A percentile compares a stretch with the other conserved stretches of the same genome.
phyloP scores from a whole-genome alignment of 92 coral and sea anemone species.

The Porites evermanni region DNA sequence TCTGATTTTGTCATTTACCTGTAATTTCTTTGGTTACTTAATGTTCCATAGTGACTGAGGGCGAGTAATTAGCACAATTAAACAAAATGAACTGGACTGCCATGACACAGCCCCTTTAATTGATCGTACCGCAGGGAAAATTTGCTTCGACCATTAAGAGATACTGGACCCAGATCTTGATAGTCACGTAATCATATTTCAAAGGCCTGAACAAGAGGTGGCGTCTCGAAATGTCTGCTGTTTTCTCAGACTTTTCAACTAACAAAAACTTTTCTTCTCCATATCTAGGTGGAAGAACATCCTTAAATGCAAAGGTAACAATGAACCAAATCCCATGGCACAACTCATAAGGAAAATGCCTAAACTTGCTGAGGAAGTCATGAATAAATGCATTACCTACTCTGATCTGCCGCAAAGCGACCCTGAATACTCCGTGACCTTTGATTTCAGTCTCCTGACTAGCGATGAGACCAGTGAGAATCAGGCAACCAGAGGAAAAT shows the following conservation, averaged over 20 bases:
- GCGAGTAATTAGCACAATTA: no score
- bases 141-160: no score
- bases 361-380: slow-evolving; percentile 53
- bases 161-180: no score
- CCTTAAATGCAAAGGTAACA: slow-evolving; percentile 11
- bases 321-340: slow-evolving; percentile 40
- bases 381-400: slow-evolving; percentile 57
- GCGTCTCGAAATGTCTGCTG: no score
- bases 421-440: slow-evolving; percentile 31
- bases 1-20: no score
- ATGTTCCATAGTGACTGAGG: no score
- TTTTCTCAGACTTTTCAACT: background rate
- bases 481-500: background rate
- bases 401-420: slow-evolving; percentile 42
- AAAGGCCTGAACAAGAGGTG: no score
- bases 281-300: slow-evolving; percentile 39
- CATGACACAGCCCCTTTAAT: no score
- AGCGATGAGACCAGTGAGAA: slow-evolving; percentile 20
- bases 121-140: no score
- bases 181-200: no score
- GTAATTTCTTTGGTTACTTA: no score
- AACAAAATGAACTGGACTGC: no score
- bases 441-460: slow-evolving; percentile 51
- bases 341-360: slow-evolving; percentile 59
- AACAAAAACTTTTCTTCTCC: background rate